A percentile compares a stretch with the other conserved stretches of the same genome.
Evolutionary conservation across 2,888 invertebrate species (phyloP).

Genomic region (Aleiodes testaceus): DNA sequence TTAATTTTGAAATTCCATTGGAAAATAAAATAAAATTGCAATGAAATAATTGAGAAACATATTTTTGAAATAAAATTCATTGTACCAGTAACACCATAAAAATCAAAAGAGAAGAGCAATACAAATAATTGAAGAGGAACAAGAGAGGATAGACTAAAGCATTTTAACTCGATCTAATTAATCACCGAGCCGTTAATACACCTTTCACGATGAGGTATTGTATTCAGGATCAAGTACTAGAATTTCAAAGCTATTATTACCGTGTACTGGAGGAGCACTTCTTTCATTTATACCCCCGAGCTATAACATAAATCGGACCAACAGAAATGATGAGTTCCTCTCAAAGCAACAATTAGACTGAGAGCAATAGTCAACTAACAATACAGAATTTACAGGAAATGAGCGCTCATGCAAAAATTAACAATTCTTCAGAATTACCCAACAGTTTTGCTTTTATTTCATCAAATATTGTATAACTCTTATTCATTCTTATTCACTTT

Average conservation of each 20-base stretch:
- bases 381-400: no score
- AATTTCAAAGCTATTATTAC: conserved; percentile 3
- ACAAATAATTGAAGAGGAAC: conserved; percentile 2
- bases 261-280: neutral
- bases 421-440: no score
- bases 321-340: conserved; percentile 4
- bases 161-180: conserved; percentile 63
- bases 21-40: no score
- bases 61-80: neutral
- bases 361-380: neutral
- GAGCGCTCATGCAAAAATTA: no score
- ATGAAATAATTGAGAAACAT: no score
- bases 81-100: neutral
- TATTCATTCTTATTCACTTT: no score
- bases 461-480: no score
- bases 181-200: conserved; percentile 61
- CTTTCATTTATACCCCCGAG: no score
- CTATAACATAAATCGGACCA: neutral
- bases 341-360: neutral
- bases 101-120: neutral
- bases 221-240: neutral
- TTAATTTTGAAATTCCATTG: no score
- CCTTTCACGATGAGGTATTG: conserved; percentile 11
- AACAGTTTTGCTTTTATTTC: no score
- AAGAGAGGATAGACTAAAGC: neutral